These are phyloP conservation scores for Mormyrus iriodes DNA, from an alignment of 2,113 vertebrate genomes.

Conservation along the genomic window DNA sequence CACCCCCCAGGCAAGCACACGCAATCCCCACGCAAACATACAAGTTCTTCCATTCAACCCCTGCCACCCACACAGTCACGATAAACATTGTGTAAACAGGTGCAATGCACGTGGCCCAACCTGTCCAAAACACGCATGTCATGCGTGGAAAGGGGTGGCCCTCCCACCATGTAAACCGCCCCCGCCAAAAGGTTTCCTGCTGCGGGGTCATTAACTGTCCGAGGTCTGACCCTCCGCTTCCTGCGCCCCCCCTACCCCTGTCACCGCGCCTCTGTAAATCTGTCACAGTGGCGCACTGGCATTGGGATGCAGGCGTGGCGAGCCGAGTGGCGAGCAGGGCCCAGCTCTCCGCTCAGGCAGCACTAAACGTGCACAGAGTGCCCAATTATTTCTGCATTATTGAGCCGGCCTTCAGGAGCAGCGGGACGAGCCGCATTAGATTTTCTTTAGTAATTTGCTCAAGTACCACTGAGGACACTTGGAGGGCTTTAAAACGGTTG, in stretches of 20 bases:
- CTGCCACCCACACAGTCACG: background rate
- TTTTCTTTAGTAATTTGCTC: slow-evolving; percentile 86
- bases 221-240: slow-evolving; percentile 65
- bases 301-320: slow-evolving; percentile 51
- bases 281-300: slow-evolving; percentile 75
- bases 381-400: slow-evolving; percentile 86
- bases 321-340: slow-evolving; percentile 55
- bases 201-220: slow-evolving; percentile 5
- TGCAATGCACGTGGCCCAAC: background rate
- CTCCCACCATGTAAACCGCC: background rate
- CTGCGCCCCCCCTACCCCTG: slow-evolving; percentile 62
- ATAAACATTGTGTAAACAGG: background rate
- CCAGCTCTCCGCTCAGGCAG: slow-evolving; percentile 78
- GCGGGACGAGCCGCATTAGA: slow-evolving; percentile 77
- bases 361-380: slow-evolving; percentile 82
- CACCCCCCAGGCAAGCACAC: background rate
- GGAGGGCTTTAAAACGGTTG: slow-evolving; percentile 74
- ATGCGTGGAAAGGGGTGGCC: background rate
- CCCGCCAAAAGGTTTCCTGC: background rate
- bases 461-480: slow-evolving; percentile 84
- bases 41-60: background rate
- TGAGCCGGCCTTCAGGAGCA: slow-evolving; percentile 77
- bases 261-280: slow-evolving; percentile 77
- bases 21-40: background rate
- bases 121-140: too few species aligned